Evolutionary conservation across 2,797 vertebrate genomes (phyloP), one percentile per base, ranked within the genome.

Genomic region (Sebastes cheni): DNA sequence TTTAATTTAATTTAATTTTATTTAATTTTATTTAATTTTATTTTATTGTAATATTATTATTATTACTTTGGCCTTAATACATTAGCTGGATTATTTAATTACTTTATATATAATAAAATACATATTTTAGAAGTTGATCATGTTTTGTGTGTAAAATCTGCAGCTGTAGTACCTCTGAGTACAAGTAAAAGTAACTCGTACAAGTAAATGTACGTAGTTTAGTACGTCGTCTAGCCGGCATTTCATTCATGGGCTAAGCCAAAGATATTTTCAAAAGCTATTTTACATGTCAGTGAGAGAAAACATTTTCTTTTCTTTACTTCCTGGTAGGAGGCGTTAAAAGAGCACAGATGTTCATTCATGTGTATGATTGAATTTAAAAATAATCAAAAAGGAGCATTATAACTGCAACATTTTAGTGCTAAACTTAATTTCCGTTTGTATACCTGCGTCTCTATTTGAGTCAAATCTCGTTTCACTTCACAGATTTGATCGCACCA

Each of bases 381-480:
- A 46, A 46, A 42, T 16, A 18, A 18, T 46, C 16, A 12, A 34
- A 22, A 30, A 18, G 14, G 8, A 32, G 6, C 29, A 23, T 13
- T 7, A 20, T 0, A 27, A 64, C 46, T 2, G 6, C 22, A 8
- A 1, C 6, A 5, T 55, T 62, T 55, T 22, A 42, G 11, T 50
- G 72, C 34, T 18, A 4, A 65, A 30, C 25, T 52, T 0, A 39
- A 50, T 77, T 58, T 29, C 20, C 6, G 4, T 59, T 16, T 42
- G 2, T 12, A 3, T 4, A 36, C 3, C 36, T 58, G 61, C 16
- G 0, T 30, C 52, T 73, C 25, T 18, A 7, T 67, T 77, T 83
- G 20, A 39, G 50, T 72, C 69, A 23, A 10, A 39, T 46, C 12
- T 46, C 2, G 77, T 88, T 88, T 80, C 72, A 73, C 59, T 79